These are phyloP conservation scores for Drosophila trapezifrons DNA, from an alignment of 1,140 invertebrate genomes.

Conservation along the genomic window DNA sequence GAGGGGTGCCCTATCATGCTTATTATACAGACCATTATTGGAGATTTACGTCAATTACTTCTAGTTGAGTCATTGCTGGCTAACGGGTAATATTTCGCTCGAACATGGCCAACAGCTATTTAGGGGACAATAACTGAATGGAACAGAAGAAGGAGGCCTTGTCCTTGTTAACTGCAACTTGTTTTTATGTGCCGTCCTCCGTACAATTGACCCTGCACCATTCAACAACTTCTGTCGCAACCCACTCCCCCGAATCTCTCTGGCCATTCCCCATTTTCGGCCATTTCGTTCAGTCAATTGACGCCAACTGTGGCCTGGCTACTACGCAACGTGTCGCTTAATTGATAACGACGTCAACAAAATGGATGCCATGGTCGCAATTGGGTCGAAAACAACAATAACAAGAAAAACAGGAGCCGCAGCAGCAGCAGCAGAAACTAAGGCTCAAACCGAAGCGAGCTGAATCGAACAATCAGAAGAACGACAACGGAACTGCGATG, in stretches of 20 bases:
- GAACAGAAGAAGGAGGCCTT: constrained; percentile 23
- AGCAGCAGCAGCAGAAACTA: constrained; percentile 12
- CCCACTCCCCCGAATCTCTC: not conserved
- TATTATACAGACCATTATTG: constrained; percentile 13
- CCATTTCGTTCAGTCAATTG: constrained; percentile 68
- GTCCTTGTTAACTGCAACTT: constrained; percentile 54
- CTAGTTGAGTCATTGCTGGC: constrained; percentile 25
- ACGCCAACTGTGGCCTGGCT: constrained; percentile 67
- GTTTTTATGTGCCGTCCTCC: constrained; percentile 53
- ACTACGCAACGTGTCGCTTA: constrained; percentile 76
- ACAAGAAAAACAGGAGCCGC: constrained; percentile 19
- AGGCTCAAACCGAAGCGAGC: constrained; percentile 29
- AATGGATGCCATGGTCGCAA: constrained; percentile 71
- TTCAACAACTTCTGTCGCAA: constrained; percentile 19
- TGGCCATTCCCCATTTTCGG: constrained; percentile 41
- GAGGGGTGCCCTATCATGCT: no score
- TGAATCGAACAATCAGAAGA: constrained; percentile 43
- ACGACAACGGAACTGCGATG: constrained; percentile 28
- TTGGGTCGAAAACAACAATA: constrained; percentile 55
- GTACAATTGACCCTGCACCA: constrained; percentile 47
- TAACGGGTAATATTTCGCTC: constrained; percentile 34
- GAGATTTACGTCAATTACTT: constrained; percentile 28
- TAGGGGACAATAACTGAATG: constrained; percentile 54
- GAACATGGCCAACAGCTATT: constrained; percentile 42
- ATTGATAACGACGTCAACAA: constrained; percentile 80